A percentile compares a stretch with the other conserved stretches of the same genome.
Conservation (phyloP, 1,140 invertebrate species). For the Heliconius himera region DNA sequence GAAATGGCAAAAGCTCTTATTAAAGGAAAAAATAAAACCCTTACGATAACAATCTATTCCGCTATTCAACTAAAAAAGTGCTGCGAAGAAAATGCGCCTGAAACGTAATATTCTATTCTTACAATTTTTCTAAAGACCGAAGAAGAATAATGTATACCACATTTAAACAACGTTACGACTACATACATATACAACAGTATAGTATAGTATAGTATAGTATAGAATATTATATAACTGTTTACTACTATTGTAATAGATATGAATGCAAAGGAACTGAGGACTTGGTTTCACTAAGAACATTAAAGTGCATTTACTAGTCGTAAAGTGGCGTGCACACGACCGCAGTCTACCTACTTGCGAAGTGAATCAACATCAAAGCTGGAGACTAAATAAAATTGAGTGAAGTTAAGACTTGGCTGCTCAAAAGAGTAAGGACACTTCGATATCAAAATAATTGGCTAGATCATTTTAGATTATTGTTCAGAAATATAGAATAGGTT, state of each 20-base stretch:
- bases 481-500: background rate
- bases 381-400: conserved; percentile 25
- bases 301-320: conserved; percentile 53
- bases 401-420: conserved; percentile 13
- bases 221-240: conserved; percentile 36
- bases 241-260: conserved; percentile 41
- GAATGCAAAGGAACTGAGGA: conserved; percentile 41
- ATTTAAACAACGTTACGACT: conserved; percentile 35
- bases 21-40: conserved; percentile 30
- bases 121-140: conserved; percentile 33
- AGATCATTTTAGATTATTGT: background rate
- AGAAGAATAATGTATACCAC: conserved; percentile 3
- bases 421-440: background rate
- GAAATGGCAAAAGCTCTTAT: conserved; percentile 29
- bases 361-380: conserved; percentile 42
- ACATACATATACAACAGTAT: conserved; percentile 21
- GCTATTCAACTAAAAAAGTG: conserved; percentile 27
- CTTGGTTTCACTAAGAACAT: conserved; percentile 45
- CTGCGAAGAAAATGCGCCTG: conserved; percentile 31
- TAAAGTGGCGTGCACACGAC: conserved; percentile 48
- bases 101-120: conserved; percentile 32
- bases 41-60: conserved; percentile 33
- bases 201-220: background rate
- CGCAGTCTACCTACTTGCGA: conserved; percentile 40
- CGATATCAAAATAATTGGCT: conserved; percentile 10